Percentiles rank a stretch among this genome's conserved stretches.
These are phyloP conservation scores for Heliocidaris erythrogramma DNA, from an alignment of 35 echinoderm and acorn worm species.

Conservation along the genomic window DNA sequence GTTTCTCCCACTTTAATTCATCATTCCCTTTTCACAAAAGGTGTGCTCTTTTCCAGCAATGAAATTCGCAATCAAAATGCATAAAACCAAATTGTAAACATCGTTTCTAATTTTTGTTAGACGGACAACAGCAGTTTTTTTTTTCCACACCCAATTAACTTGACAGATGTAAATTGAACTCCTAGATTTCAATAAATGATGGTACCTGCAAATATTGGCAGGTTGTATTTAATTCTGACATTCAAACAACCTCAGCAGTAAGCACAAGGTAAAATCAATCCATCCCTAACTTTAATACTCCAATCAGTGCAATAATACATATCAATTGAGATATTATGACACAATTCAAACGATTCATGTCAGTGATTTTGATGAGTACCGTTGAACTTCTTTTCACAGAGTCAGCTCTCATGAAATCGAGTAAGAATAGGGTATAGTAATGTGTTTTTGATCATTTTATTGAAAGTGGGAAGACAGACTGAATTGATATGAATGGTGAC, in stretches of 20 bases:
- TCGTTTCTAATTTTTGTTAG: neutral
- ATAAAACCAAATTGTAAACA: neutral
- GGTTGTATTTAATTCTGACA: neutral
- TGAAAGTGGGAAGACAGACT: neutral
- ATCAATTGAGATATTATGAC: neutral
- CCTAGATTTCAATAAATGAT: neutral
- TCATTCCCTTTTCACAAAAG: neutral
- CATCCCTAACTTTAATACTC: neutral
- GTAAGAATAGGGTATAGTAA: neutral
- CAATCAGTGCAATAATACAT: too few relatives aligned
- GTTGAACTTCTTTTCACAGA: neutral
- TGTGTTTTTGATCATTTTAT: slow-evolving; percentile 5
- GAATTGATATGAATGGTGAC: neutral
- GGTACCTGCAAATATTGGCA: neutral
- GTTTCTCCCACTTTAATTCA: neutral
- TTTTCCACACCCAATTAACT: neutral
- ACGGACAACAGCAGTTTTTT: neutral
- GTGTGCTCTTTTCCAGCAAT: neutral
- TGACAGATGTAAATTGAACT: neutral
- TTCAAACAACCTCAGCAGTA: neutral
- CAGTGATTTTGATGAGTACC: neutral
- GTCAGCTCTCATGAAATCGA: neutral
- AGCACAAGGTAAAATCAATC: neutral
- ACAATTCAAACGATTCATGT: neutral
- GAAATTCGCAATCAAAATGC: neutral